These are phyloP conservation scores for Anticlea derivata DNA, from an alignment of 2,888 invertebrate species.

Conservation along the genomic window DNA sequence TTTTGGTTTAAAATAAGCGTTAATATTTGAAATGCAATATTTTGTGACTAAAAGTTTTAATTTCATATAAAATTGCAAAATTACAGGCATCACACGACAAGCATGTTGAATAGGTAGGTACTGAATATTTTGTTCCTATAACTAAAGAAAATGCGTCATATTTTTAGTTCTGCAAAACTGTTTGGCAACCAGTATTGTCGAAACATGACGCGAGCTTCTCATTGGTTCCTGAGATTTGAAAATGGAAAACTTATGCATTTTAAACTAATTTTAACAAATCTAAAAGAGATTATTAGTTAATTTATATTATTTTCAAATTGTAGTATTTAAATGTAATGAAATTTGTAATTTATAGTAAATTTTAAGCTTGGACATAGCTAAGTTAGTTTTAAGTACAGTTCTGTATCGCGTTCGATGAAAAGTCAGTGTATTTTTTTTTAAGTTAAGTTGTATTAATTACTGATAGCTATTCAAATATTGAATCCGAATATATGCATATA, in stretches of 20 bases:
- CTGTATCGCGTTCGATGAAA: slow-evolving; percentile 65
- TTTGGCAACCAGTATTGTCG: slow-evolving; percentile 4
- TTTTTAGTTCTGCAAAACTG: slow-evolving; percentile 7
- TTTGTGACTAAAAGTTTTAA: slow-evolving; percentile 17
- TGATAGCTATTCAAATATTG: slow-evolving; percentile 81
- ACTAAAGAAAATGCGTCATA: slow-evolving; percentile 7
- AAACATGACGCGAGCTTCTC: slow-evolving; percentile 28
- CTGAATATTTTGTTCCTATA: slow-evolving; percentile 11
- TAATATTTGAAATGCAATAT: slow-evolving; percentile 28
- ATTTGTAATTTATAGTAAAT: slow-evolving; percentile 79
- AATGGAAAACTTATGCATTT: slow-evolving; percentile 29
- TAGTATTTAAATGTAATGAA: slow-evolving; percentile 73
- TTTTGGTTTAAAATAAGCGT: slow-evolving; percentile 29
- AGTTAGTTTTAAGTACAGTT: slow-evolving; percentile 65
- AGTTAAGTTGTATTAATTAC: slow-evolving; percentile 78
- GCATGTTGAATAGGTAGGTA: slow-evolving; percentile 15
- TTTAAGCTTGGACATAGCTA: slow-evolving; percentile 79
- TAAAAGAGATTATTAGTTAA: slow-evolving; percentile 69
- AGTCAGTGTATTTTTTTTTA: slow-evolving; percentile 80
- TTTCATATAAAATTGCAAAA: not conserved
- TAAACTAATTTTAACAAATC: slow-evolving; percentile 43
- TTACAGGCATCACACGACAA: slow-evolving; percentile 1
- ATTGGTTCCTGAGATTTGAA: slow-evolving; percentile 37
- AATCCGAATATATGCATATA: slow-evolving; percentile 83
- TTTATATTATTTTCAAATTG: slow-evolving; percentile 57